Percentiles rank a stretch among this genome's conserved stretches.
Conservation (phyloP, 2,113 vertebrate species). For the Pseudopipra pipra region DNA sequence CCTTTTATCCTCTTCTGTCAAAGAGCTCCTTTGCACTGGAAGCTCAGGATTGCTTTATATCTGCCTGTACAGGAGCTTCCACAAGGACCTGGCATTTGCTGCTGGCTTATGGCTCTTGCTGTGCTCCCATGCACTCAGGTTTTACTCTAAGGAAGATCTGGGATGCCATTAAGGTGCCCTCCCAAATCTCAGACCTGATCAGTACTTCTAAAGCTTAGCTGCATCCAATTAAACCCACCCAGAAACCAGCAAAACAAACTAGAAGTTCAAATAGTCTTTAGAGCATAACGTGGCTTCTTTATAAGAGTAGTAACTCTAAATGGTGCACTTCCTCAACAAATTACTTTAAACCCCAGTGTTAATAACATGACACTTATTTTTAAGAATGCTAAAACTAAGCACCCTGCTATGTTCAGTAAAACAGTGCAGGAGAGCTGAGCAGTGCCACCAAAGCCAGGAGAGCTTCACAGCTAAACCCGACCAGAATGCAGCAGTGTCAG, state of each 20-base stretch:
- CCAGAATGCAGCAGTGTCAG: neutral
- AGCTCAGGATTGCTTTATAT: neutral
- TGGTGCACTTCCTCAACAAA: neutral
- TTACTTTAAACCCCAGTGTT: neutral
- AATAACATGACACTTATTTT: neutral
- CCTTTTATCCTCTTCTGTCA: neutral
- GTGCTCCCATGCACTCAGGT: neutral
- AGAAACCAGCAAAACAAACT: neutral
- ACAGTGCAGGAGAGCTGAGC: neutral
- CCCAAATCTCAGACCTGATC: neutral
- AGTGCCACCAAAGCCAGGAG: neutral
- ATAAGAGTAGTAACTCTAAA: neutral
- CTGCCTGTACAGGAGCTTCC: neutral
- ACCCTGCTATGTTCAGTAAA: neutral
- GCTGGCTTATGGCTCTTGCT: neutral
- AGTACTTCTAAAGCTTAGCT: neutral
- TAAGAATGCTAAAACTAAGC: neutral
- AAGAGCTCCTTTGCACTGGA: neutral
- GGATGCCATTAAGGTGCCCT: rapidly evolving
- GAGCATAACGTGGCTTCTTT: neutral
- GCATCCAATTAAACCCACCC: neutral
- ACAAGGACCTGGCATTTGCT: neutral
- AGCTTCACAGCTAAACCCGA: neutral
- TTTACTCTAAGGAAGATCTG: neutral
- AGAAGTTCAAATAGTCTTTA: rapidly evolving